Conservation (phyloP, 2,113 vertebrate genomes). For the Coracopsis vasa region DNA sequence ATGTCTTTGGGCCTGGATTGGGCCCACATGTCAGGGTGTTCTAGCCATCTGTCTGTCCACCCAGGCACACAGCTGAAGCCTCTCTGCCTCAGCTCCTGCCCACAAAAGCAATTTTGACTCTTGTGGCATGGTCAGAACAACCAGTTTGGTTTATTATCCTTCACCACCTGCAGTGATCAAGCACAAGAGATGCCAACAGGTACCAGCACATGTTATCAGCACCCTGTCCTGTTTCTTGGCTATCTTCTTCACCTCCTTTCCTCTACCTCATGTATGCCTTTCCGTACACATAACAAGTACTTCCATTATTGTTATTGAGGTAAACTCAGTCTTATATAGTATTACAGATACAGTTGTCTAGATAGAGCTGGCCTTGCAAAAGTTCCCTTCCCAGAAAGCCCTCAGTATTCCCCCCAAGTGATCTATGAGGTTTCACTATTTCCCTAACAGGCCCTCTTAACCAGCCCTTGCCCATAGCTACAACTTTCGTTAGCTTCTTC, state of each 20-base stretch:
- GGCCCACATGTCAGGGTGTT: neutral
- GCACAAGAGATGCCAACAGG: neutral
- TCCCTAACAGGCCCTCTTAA: neutral
- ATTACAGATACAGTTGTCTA: neutral
- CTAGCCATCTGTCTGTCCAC: rapidly evolving
- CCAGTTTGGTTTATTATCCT: neutral
- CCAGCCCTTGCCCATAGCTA: neutral
- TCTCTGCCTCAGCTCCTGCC: neutral
- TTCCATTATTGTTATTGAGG: neutral
- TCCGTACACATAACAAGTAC: neutral
- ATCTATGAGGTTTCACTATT: neutral
- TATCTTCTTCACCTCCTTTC: neutral
- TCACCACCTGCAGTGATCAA: neutral
- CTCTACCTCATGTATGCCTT: neutral
- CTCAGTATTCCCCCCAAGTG: neutral
- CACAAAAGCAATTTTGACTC: neutral
- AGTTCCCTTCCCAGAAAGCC: neutral
- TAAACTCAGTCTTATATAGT: neutral
- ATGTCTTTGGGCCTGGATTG: too few species aligned
- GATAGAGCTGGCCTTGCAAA: neutral
- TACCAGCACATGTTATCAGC: neutral
- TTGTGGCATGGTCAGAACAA: neutral
- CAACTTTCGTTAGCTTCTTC: neutral
- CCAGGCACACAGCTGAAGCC: neutral
- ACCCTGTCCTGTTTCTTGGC: neutral